Conservation (phyloP, 2,888 invertebrate genomes). For the Thymelicus acteon region DNA sequence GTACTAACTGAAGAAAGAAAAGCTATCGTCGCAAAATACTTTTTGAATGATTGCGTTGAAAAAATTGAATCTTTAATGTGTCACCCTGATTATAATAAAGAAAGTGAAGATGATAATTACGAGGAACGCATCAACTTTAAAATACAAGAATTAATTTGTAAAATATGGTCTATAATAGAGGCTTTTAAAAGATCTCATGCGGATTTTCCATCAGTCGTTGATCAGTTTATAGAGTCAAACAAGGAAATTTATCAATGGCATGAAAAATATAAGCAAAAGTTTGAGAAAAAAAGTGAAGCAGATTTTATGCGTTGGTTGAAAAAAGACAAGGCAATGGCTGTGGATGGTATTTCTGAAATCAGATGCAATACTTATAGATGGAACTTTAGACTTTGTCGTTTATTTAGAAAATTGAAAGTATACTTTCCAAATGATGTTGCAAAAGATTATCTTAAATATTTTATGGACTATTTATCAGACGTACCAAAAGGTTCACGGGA, state of each 20-base stretch:
- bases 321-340: conserved; percentile 44
- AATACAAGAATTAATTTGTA: neutral
- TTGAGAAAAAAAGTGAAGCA: conserved; percentile 23
- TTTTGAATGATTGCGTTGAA: conserved; percentile 2
- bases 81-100: neutral
- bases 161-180: conserved; percentile 1
- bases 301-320: conserved; percentile 48
- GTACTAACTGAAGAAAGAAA: conserved; percentile 17
- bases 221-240: conserved; percentile 21
- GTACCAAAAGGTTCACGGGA: neutral
- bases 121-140: neutral
- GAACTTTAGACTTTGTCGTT: conserved; percentile 44
- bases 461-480: conserved; percentile 44
- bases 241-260: conserved; percentile 3
- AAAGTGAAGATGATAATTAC: neutral
- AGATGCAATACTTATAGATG: conserved; percentile 36
- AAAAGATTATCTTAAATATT: conserved; percentile 51
- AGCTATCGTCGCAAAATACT: neutral
- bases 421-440: conserved; percentile 61
- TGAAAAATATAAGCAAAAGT: conserved; percentile 20
- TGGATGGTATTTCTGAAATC: conserved; percentile 43
- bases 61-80: conserved; percentile 10
- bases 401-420: conserved; percentile 59
- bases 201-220: conserved; percentile 18
- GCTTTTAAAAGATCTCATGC: conserved; percentile 9